phyloP scores from a whole-genome alignment of 2,113 vertebrate genomes.

The Heptranchias perlo region DNA sequence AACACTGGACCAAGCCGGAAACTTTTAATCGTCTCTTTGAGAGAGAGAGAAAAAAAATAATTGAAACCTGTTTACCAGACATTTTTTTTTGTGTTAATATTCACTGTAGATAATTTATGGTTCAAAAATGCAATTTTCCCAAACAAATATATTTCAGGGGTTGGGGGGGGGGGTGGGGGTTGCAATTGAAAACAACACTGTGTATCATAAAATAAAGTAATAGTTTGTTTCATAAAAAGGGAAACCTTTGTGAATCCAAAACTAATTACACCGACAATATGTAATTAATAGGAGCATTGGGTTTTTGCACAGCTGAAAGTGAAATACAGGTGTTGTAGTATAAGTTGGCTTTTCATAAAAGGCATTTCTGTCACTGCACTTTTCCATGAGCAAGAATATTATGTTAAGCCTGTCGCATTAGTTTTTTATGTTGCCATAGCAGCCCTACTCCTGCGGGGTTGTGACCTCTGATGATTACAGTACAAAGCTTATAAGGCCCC shows the following conservation, averaged over 20 bases:
- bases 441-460: conserved; percentile 99
- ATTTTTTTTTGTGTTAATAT: conserved; percentile 68
- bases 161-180: not conserved
- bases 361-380: conserved; percentile 58
- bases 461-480: conserved; percentile 99
- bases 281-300: not conserved
- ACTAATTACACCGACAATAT: not conserved
- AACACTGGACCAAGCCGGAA: conserved; percentile 98
- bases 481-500: conserved; percentile 99
- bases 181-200: conserved; percentile 37
- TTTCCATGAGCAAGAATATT: conserved; percentile 89
- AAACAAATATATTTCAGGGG: conserved; percentile 44
- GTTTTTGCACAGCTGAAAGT: not conserved
- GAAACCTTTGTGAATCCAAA: conserved; percentile 21
- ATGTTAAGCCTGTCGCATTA: conserved; percentile 99
- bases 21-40: conserved; percentile 98
- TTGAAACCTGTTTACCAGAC: conserved; percentile 90
- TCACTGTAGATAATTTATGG: conserved; percentile 49
- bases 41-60: conserved; percentile 75
- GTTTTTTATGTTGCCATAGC: conserved; percentile 99
- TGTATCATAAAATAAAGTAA: not conserved
- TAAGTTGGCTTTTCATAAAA: conserved; percentile 75
- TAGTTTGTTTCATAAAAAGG: too few species aligned
- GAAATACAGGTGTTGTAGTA: conserved; percentile 71
- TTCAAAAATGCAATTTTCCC: not conserved